A percentile compares a stretch with the other conserved stretches of the same genome.
Evolutionary conservation across 2,113 vertebrate species (phyloP).

Genomic region (Xenopus borealis): DNA sequence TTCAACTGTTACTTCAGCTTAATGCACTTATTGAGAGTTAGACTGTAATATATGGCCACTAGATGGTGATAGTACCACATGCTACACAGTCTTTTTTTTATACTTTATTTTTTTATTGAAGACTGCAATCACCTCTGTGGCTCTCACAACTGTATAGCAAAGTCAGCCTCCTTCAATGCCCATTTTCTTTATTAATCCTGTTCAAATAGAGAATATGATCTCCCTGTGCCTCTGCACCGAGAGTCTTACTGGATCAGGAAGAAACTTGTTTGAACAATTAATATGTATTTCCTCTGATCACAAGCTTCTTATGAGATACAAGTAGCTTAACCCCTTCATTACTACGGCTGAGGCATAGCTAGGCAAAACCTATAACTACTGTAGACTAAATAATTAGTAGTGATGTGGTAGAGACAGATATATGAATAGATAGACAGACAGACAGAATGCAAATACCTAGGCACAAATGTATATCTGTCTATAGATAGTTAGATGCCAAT

Average conservation of each 20-base stretch:
- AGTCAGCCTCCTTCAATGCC: constrained; percentile 41
- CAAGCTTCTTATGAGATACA: constrained; percentile 30
- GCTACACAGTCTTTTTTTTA: background rate
- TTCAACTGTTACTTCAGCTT: no score
- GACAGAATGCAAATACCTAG: no score
- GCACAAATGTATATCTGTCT: no score
- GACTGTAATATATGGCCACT: constrained; percentile 1
- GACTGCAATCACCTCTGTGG: constrained; percentile 45
- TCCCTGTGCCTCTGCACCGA: constrained; percentile 24
- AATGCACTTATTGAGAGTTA: background rate
- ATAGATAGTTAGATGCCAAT: no score
- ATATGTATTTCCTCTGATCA: constrained; percentile 38
- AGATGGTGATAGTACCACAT: constrained; percentile 32
- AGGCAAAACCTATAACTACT: no score
- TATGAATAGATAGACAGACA: no score
- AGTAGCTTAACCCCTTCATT: constrained; percentile 22
- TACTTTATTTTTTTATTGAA: constrained; percentile 29
- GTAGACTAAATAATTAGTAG: no score
- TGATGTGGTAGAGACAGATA: no score
- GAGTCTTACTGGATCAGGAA: constrained; percentile 28
- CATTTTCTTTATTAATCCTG: constrained; percentile 45
- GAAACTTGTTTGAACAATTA: constrained; percentile 43
- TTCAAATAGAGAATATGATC: constrained; percentile 44
- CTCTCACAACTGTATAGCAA: constrained; percentile 37
- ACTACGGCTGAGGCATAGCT: no score